phyloP scores from a whole-genome alignment of 2,797 vertebrate species.

The Spinibarbus caldwelli region DNA sequence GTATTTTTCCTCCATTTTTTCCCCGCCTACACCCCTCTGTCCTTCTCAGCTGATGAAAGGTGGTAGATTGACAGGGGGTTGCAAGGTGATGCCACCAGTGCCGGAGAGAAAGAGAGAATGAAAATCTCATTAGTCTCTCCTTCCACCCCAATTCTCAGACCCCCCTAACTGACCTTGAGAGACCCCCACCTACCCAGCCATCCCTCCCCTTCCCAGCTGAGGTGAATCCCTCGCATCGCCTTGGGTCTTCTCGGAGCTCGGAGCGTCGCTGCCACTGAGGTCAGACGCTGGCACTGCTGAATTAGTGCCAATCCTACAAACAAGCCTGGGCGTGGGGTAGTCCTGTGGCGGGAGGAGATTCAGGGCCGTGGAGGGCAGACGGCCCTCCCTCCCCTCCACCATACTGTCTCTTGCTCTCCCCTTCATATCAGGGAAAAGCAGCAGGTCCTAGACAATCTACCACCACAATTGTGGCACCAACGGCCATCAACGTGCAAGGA shows the following conservation, averaged over 20 bases:
- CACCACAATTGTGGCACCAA: slow-evolving; percentile 44
- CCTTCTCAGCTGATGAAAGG: slow-evolving; percentile 55
- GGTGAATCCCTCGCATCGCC: slow-evolving; percentile 46
- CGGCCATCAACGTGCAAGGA: slow-evolving; percentile 38
- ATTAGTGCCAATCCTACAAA: slow-evolving; percentile 57
- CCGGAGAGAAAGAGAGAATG: slow-evolving; percentile 66
- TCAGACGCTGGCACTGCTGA: slow-evolving; percentile 45
- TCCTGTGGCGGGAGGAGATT: slow-evolving; percentile 54
- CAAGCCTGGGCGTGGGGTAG: slow-evolving; percentile 43
- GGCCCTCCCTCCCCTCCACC: not conserved
- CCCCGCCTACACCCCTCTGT: slow-evolving; percentile 30
- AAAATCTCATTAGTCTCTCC: slow-evolving; percentile 79
- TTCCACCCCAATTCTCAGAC: slow-evolving; percentile 75
- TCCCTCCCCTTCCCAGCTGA: slow-evolving; percentile 39
- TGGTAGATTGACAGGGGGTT: slow-evolving; percentile 62
- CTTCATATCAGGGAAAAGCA: slow-evolving; percentile 46
- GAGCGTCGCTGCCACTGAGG: slow-evolving; percentile 38
- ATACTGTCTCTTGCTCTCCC: slow-evolving; percentile 24
- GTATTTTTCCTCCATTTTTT: slow-evolving; percentile 58
- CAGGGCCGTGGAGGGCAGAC: slow-evolving; percentile 50
- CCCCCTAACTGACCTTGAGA: slow-evolving; percentile 77
- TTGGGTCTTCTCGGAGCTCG: slow-evolving; percentile 45
- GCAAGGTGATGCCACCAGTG: slow-evolving; percentile 58
- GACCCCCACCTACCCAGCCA: slow-evolving; percentile 47
- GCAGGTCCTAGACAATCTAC: slow-evolving; percentile 38